Conservation (phyloP, 2,113 vertebrate species). For the Centropus unirufus region DNA sequence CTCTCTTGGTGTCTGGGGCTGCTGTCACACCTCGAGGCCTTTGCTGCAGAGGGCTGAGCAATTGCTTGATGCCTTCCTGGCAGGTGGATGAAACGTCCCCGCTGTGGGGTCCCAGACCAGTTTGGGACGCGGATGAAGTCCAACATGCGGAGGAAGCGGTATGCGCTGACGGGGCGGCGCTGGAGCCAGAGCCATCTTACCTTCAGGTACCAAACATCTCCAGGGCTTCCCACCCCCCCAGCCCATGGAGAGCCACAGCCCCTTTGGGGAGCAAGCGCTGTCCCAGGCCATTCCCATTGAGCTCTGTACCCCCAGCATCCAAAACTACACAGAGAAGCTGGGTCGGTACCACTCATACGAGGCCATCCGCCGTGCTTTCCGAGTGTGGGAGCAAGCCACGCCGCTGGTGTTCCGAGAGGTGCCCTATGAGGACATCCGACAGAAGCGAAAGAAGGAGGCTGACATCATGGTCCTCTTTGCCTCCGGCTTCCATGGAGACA, state of each 20-base stretch:
- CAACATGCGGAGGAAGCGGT: slow-evolving; percentile 84
- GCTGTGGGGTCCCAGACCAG: slow-evolving; percentile 91
- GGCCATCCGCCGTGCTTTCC: slow-evolving; percentile 87
- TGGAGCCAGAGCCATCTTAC: slow-evolving; percentile 88
- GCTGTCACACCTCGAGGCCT: neutral
- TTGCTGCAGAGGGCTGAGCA: neutral
- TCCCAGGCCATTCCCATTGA: neutral
- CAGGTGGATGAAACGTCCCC: slow-evolving; percentile 93
- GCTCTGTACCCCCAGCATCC: slow-evolving; percentile 78
- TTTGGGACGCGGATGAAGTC: slow-evolving; percentile 75
- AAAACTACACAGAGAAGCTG: slow-evolving; percentile 91
- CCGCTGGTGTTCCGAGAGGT: slow-evolving; percentile 89
- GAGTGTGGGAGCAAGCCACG: slow-evolving; percentile 86
- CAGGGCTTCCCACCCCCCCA: neutral
- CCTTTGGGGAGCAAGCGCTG: accelerated
- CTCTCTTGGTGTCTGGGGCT: accelerated
- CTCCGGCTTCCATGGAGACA: slow-evolving; percentile 95
- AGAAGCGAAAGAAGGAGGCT: slow-evolving; percentile 83
- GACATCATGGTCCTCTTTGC: slow-evolving; percentile 96
- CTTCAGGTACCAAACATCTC: slow-evolving; percentile 82
- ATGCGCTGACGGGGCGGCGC: slow-evolving; percentile 85
- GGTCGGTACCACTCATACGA: slow-evolving; percentile 78
- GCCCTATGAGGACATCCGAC: slow-evolving; percentile 83
- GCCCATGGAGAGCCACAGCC: neutral
- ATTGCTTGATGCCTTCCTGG: neutral